phyloP scores from a whole-genome alignment of 2,113 vertebrate genomes.

The Oncorhynchus keta region DNA sequence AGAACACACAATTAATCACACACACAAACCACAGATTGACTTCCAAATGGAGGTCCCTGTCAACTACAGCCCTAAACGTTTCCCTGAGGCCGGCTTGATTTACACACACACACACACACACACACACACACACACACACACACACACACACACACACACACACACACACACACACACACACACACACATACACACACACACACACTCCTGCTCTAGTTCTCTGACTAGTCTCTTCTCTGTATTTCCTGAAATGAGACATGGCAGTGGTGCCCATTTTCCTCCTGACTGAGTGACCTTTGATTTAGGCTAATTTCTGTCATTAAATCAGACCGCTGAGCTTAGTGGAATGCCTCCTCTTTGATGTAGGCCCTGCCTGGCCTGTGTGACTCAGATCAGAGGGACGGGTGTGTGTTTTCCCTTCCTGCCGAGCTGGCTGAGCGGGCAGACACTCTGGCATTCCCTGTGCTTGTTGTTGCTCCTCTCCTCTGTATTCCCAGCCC shows the following conservation, averaged over 20 bases:
- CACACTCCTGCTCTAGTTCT: not conserved
- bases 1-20: not conserved
- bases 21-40: conserved; percentile 11
- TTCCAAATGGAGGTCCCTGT: conserved; percentile 7
- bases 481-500: too few relatives aligned
- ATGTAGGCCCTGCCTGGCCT: conserved; percentile 39
- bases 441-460: conserved; percentile 1
- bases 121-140: too few relatives aligned
- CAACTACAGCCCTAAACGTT: not conserved
- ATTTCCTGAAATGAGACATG: conserved; percentile 28
- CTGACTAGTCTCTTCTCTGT: conserved; percentile 11
- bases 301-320: conserved; percentile 54
- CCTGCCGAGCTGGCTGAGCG: conserved; percentile 6
- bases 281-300: conserved; percentile 49
- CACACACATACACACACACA: not conserved
- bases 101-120: too few relatives aligned
- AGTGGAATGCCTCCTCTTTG: conserved; percentile 48
- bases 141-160: too few relatives aligned
- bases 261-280: conserved; percentile 22
- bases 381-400: conserved; percentile 31
- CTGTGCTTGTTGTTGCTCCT: conserved; percentile 10
- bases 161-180: not conserved
- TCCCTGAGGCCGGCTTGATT: not conserved
- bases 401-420: conserved; percentile 24
- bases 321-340: conserved; percentile 52